Evolutionary conservation across 2,113 vertebrate genomes (phyloP), one percentile per base, ranked within the genome.

Genomic region (Podocnemis expansa): DNA sequence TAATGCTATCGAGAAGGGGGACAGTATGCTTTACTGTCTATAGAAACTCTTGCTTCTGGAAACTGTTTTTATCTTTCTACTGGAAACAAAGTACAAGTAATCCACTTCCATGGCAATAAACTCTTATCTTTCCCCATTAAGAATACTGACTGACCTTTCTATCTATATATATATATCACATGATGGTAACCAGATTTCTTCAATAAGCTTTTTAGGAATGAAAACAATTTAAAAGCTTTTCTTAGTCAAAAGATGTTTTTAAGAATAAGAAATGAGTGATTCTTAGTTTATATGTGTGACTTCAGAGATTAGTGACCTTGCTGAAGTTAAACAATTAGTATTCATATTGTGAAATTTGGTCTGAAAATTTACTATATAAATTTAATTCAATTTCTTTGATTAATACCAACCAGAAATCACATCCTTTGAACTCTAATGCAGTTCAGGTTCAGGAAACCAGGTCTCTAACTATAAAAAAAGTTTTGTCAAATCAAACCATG

Each of bases 401-500:
- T 67, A 56, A 87, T 41, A 78, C 34, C 5, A n/a, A 56, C 38
- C 60, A 22, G 25, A 90, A 43, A 56, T 54, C 2, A 1, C 11
- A 6, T 47, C 34, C 7, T 87, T 49, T 85, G 52, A 82, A 78
- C 93, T 92, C 60, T 76, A 87, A 96, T 80, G 63, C 43, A 89
- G 31, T 19, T 89, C 87, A 91, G 75, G 54, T 25, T 80, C 45
- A 8, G 2, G 45, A 88, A 95, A 78, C 10, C 86, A 52, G 55
- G 78, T 89, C 63, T 67, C 22, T 84, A 84, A 82, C 58, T 21
- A 91, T 78, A 43, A 78, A 43, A n/a, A 52, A 7, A 79, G 76
- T 90, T 95, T 93, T 82, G 91, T 89, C 91, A 93, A 24, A 91
- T 90, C 80, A 96, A 43, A 21, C 27, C 88, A 56, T 76, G 41